Percentiles rank a stretch among this genome's conserved stretches.
These are phyloP conservation scores for Sula dactylatra DNA, from an alignment of 2,113 vertebrate genomes.

Conservation along the genomic window DNA sequence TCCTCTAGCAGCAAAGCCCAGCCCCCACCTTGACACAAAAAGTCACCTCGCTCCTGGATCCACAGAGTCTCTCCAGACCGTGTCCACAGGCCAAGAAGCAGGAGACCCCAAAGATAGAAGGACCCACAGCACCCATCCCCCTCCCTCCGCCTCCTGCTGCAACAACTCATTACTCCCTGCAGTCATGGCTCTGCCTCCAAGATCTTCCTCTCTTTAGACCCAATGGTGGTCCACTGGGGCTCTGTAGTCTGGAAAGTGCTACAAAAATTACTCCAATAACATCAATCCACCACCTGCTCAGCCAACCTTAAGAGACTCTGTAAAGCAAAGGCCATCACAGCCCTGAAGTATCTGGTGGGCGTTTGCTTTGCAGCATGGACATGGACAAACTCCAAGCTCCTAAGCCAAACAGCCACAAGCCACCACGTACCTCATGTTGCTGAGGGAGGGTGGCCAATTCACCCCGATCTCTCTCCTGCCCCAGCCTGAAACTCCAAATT, in stretches of 20 bases:
- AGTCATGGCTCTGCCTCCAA: not conserved
- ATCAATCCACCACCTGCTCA: not conserved
- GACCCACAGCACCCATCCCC: not conserved
- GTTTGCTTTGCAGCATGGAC: not conserved
- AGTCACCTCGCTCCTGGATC: not conserved
- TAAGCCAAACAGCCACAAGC: not conserved
- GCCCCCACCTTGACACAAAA: not conserved
- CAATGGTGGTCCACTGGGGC: accelerated
- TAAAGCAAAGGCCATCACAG: not conserved
- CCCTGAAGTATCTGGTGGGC: not conserved
- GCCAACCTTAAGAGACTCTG: not conserved
- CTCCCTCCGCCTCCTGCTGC: not conserved
- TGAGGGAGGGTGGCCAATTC: not conserved
- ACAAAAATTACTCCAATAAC: not conserved
- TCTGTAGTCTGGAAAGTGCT: not conserved
- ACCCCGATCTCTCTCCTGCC: not conserved
- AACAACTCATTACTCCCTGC: not conserved
- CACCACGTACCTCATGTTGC: not conserved
- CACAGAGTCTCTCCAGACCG: not conserved
- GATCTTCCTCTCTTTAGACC: not conserved
- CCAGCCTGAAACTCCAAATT: not conserved
- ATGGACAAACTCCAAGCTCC: not conserved
- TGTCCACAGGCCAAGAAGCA: not conserved
- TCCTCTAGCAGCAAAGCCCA: not conserved
- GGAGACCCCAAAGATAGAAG: not conserved